Evolutionary conservation across 2,888 invertebrate species (phyloP).

Genomic region (Caenorhabditis macrosperma): DNA sequence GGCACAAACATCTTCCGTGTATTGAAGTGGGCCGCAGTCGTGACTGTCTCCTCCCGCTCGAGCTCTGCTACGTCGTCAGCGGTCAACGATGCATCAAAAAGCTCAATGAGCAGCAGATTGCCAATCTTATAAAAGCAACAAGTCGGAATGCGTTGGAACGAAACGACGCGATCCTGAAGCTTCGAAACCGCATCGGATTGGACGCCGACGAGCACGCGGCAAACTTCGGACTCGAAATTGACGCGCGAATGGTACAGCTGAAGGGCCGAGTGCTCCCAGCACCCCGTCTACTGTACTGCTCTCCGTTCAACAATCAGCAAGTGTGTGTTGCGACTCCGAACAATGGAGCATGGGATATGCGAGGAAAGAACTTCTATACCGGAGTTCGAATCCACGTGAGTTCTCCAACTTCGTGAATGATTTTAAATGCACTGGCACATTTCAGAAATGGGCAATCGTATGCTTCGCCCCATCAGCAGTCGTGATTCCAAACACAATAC

Average conservation of each 20-base stretch:
- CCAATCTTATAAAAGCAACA: conserved; percentile 52
- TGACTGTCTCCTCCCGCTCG: conserved; percentile 39
- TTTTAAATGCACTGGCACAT: neutral
- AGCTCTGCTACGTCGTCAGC: conserved; percentile 46
- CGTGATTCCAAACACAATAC: conserved; percentile 5
- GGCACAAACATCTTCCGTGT: conserved; percentile 48
- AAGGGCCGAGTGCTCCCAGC: conserved; percentile 45
- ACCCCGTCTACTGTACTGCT: conserved; percentile 36
- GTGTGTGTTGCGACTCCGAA: conserved; percentile 51
- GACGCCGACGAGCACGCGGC: conserved; percentile 23
- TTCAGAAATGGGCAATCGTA: conserved; percentile 53
- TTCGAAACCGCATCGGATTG: conserved; percentile 23
- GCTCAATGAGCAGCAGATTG: conserved; percentile 52
- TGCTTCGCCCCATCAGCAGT: conserved; percentile 23
- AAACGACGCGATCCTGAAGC: conserved; percentile 38
- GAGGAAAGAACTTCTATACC: conserved; percentile 51
- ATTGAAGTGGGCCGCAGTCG: conserved; percentile 34
- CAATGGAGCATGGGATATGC: conserved; percentile 60
- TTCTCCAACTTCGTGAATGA: neutral
- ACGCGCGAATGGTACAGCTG: conserved; percentile 28
- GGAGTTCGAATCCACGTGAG: conserved; percentile 44
- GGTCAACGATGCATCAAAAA: conserved; percentile 56
- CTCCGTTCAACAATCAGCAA: conserved; percentile 14
- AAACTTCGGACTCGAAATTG: conserved; percentile 33
- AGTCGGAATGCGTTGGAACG: conserved; percentile 51